Base-by-base conservation (phyloP, 2,797 vertebrate species). In the Urophycis tenuis region DNA sequence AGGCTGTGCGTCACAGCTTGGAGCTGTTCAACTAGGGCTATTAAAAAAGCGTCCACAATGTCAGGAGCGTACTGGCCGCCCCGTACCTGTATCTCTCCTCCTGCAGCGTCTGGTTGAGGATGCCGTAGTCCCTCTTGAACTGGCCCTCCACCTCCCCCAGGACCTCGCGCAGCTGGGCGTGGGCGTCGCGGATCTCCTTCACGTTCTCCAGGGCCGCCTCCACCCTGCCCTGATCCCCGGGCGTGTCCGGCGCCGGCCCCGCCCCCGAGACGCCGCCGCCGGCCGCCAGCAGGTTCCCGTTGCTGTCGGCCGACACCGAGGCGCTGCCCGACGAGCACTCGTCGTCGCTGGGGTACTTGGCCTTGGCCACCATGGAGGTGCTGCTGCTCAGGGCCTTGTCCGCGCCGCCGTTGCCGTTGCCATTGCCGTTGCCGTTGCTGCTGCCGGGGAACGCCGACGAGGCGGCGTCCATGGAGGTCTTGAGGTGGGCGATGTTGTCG, bases 21-120 rank as follows among this genome's bases (percentile, higher is more conserved):
- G 25, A 60, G 53, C 9, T 3, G 17, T 60, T 22, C 53, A 25
- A 53, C 35, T 22, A n/a, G 49, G 19, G 4, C 49, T n/a, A n/a
- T n/a, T n/a, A n/a, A 60, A 25, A 53, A 5, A 53, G 53, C 25
- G 53, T 60, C 19, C 2, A 25, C 53, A 25, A 25, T 6, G 7
- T 3, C 53, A 25, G 9, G 11, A 9, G 53, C 53, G n/a, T 60
- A 1, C 41, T 41, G 19, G 3, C 53, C 64, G 72, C 80, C 22
- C n/a, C n/a, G n/a, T 88, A 97, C 97, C 96, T 96, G 94, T 94
- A 97, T 91, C 92, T 92, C 89, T 99, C 96, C 71, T 98, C 96
- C 80, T 97, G 96, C 72, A 98, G 90, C 11, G 94, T 93, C 87
- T 96, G 95, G 76, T 92, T 95, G 87, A 98, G 91, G 84, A 95